phyloP scores from a whole-genome alignment of 2,113 vertebrate species.

The Elephas maximus region DNA sequence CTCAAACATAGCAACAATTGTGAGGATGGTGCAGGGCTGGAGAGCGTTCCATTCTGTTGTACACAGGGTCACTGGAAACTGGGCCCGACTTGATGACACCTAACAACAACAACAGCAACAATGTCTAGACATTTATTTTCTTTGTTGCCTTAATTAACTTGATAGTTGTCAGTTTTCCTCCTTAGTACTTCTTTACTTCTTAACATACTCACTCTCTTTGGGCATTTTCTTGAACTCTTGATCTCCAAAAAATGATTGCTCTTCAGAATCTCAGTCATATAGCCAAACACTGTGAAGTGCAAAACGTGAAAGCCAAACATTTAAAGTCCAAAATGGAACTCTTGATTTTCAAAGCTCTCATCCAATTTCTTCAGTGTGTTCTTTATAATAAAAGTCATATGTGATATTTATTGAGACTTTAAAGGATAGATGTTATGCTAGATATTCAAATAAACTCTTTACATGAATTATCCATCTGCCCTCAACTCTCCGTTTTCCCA shows the following conservation, averaged over 20 bases:
- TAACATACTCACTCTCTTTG: background rate
- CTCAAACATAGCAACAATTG: too few species aligned
- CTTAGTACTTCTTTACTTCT: background rate
- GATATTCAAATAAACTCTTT: background rate
- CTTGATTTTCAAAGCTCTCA: background rate
- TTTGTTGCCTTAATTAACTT: too few species aligned
- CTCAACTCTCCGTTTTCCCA: background rate
- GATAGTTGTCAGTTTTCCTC: too few species aligned
- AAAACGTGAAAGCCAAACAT: background rate
- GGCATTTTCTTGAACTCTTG: background rate
- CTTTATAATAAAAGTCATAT: background rate
- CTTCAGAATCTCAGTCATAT: background rate
- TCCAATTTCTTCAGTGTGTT: background rate
- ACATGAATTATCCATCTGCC: background rate
- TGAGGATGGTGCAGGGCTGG: too few species aligned
- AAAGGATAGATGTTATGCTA: background rate
- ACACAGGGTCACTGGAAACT: too few species aligned
- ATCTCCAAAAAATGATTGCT: background rate
- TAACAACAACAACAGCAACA: too few species aligned
- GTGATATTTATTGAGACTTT: background rate
- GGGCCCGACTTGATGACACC: too few species aligned
- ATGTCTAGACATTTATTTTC: too few species aligned
- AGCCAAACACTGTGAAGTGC: background rate
- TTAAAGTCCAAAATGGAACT: background rate
- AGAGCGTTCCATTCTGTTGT: too few species aligned